Conservation (phyloP, 1,140 invertebrate genomes). For the Triops cancriformis region DNA sequence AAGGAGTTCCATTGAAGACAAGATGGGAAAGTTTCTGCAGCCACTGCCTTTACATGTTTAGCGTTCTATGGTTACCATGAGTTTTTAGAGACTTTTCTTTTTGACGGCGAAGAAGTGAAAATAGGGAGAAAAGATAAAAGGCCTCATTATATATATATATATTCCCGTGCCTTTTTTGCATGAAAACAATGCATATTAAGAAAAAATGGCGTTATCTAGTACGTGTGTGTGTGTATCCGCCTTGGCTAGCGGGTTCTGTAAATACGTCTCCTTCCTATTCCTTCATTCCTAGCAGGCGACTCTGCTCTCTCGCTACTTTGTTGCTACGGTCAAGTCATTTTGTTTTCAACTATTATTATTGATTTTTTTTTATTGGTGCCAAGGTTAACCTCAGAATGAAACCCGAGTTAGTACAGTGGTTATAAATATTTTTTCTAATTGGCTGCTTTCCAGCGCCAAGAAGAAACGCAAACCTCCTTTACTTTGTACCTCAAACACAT, state of each 20-base stretch:
- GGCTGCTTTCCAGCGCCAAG: constrained; percentile 2
- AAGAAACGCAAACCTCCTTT: background rate
- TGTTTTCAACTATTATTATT: background rate
- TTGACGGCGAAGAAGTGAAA: background rate
- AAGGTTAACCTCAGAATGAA: constrained; percentile 2
- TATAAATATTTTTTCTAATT: background rate
- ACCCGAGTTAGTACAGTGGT: background rate
- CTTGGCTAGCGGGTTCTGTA: constrained; percentile 3
- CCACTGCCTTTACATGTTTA: background rate
- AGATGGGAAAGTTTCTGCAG: background rate
- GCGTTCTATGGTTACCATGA: background rate
- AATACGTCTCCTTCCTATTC: background rate
- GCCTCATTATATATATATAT: constrained; percentile 1
- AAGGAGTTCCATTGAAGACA: too few relatives aligned
- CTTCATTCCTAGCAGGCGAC: constrained; percentile 12
- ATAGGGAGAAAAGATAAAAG: background rate
- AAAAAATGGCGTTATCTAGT: background rate
- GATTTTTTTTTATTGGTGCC: background rate
- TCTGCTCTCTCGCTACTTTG: background rate
- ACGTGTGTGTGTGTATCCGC: background rate
- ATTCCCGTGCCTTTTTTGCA: constrained; percentile 9
- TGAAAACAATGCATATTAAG: background rate
- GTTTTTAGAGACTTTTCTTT: background rate
- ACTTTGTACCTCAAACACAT: background rate
- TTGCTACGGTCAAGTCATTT: constrained; percentile 5